phyloP scores from a whole-genome alignment of 2,797 vertebrate genomes.

The Crocidura indochinensis region DNA sequence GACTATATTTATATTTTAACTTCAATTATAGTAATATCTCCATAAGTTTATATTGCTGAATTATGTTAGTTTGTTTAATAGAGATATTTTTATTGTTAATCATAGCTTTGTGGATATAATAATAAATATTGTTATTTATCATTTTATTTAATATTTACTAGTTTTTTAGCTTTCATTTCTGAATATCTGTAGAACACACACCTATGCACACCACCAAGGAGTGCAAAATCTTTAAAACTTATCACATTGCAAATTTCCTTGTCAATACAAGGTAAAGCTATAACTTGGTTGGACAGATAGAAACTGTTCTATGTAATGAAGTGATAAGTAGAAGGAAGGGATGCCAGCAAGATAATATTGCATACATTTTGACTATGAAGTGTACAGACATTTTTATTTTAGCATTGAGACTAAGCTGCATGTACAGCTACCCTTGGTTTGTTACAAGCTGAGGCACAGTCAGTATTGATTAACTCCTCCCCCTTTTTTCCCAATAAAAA shows the following conservation, averaged over 20 bases:
- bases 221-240: neutral
- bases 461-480: neutral
- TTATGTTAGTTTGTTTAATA: slow-evolving; percentile 46
- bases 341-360: neutral
- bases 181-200: neutral
- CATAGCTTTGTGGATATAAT: too few relatives aligned
- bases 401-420: slow-evolving; percentile 5
- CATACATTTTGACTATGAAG: neutral
- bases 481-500: too few relatives aligned
- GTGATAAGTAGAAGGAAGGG: neutral
- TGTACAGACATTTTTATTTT: neutral
- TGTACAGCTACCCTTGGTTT: neutral
- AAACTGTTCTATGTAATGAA: neutral
- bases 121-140: too few relatives aligned
- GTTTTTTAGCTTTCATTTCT: slow-evolving; percentile 7
- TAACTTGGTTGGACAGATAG: too few relatives aligned
- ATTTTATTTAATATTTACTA: too few relatives aligned
- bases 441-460: neutral
- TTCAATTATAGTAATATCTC: slow-evolving; percentile 39
- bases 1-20: slow-evolving; percentile 49
- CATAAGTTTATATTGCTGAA: slow-evolving; percentile 46
- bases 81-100: neutral
- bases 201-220: neutral
- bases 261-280: neutral
- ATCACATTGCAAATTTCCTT: too few relatives aligned